Evolutionary conservation across 2,888 invertebrate genomes (phyloP), one percentile per base, ranked within the genome.

Genomic region (Meghimatium bilineatum): DNA sequence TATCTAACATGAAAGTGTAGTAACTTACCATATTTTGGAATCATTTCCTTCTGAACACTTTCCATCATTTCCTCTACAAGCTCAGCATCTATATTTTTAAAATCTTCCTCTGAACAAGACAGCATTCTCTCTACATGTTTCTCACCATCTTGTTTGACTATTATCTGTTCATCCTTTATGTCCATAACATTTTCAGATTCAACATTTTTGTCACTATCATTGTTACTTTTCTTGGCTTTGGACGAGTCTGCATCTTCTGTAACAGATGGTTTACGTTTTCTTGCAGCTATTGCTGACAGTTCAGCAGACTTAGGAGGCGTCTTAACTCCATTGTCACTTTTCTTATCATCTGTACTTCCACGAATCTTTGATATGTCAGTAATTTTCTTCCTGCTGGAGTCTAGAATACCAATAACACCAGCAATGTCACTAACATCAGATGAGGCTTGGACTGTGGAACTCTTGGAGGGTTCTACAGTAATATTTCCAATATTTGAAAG

Each of bases 1-100:
- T 29, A 66, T 29, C 5, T 8, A 67, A 32, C 38, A 71, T 38
- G 6, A 26, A 23, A 71, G 6, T 49, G 12, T 60, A 63, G n/a
- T 29, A 26, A 80, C 81, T 81, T 44, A 81, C 81, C 81, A n/a
- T n/a, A 26, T n/a, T 49, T 74, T 26, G 69, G 69, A 34, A 69
- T 38, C 38, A 77, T 26, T 29, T 77, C 63, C 38, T 69, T 63
- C 29, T 56, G 76, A n/a, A 71, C 56, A 23, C n/a, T 75, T 0
- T 77, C 82, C 52, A 82, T 82, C 82, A 82, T 82, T 56, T 69
- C 77, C 12, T 77, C 77, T 34, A 82, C 77, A 44, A 82, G 77
- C n/a, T 38, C 38, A 26, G 38, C 32, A 52, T 82, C 82, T 52
- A 82, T 26, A 36, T 38, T 82, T 26, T 56, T 75, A 17, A 23